phyloP scores from a whole-genome alignment of 2,797 vertebrate genomes.

The Sus cebifrons region DNA sequence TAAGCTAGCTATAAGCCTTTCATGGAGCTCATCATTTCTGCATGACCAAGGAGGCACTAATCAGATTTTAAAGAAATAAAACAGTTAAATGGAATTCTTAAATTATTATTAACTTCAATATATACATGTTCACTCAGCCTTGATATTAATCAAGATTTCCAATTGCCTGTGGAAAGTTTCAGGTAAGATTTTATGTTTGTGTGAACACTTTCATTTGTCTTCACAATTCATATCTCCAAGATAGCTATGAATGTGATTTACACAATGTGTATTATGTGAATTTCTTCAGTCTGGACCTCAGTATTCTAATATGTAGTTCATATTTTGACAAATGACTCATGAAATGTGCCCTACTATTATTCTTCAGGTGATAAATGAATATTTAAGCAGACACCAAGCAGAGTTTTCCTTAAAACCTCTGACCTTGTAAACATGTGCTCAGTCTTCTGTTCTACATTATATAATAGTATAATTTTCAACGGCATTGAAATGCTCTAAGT shows the following conservation, averaged over 20 bases:
- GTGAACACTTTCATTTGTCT: neutral
- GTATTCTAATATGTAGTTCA: neutral
- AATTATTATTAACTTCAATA: slow-evolving; percentile 35
- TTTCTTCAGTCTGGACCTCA: neutral
- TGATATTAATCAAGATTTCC: slow-evolving; percentile 31
- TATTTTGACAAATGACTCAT: neutral
- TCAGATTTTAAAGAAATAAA: slow-evolving; percentile 52
- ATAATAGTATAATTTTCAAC: neutral
- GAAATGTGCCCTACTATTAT: neutral
- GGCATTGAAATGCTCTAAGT: neutral
- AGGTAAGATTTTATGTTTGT: neutral
- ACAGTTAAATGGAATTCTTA: slow-evolving; percentile 4
- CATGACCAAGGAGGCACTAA: slow-evolving; percentile 16
- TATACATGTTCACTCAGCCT: slow-evolving; percentile 4
- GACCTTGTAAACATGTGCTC: neutral
- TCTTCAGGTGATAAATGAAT: neutral
- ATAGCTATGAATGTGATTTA: neutral
- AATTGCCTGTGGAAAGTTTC: neutral
- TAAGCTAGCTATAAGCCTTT: neutral
- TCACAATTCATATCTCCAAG: neutral
- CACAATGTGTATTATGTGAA: neutral
- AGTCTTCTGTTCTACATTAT: neutral
- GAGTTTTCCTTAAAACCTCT: neutral
- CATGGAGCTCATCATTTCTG: neutral
- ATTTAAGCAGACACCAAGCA: neutral